Evolutionary conservation across 2,797 vertebrate genomes (phyloP), one percentile per base, ranked within the genome.

Genomic region (Hippocampus kuda): DNA sequence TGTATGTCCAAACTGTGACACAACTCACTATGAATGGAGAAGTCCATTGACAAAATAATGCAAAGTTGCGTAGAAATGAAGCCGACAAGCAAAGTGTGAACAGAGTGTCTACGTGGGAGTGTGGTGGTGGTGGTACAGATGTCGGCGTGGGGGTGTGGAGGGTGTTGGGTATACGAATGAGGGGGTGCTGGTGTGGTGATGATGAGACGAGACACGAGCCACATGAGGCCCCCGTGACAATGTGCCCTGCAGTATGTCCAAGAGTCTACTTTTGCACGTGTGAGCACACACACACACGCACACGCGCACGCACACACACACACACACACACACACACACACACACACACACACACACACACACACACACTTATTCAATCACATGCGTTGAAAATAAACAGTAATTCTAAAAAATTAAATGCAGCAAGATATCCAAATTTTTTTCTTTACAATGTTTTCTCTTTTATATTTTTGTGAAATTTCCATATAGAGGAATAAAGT

Each of bases 131-230:
- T 24, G 38, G 63, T 46, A 44, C 63, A 46, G 63, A 46, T 65
- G 42, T 48, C 15, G 44, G 44, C 72, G 75, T 79, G 76, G 61
- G 79, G 70, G 77, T 68, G 7, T 75, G 74, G 82, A 74, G 74
- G 81, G 80, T 78, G 83, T 81, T 38, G 72, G 63, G 81, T 34
- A 71, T 64, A 67, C 68, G 68, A 81, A 73, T 26, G 54, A 16
- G 49, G 80, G 10, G 22, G 10, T 64, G 42, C 42, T 65, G 63
- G 41, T 48, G 77, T 82, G 83, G 85, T 79, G 88, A 85, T 92
- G 90, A 92, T 92, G 84, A 88, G 88, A 91, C 87, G 85, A 86
- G 89, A 91, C 90, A 90, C 83, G 73, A 91, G 88, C 91, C 90
- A 90, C 91, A 91, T 91, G 89, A 90, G 90, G 89, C 88, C 89